Conservation (phyloP, 2,113 vertebrate genomes). For the Acanthochromis polyacanthus region DNA sequence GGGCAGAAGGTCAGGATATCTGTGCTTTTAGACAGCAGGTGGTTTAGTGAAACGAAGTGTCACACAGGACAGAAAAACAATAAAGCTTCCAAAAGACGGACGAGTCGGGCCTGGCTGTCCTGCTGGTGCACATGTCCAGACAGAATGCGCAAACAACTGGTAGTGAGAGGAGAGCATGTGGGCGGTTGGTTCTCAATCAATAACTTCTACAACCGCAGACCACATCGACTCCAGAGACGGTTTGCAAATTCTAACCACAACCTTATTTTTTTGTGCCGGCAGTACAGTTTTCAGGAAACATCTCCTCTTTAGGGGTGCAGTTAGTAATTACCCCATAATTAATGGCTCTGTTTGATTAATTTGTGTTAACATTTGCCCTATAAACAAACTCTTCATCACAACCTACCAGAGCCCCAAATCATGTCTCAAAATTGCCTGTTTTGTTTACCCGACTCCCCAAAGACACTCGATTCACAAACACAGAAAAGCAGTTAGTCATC, state of each 20-base stretch:
- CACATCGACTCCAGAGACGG: too few species aligned
- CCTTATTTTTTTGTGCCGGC: background rate
- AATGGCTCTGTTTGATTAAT: background rate
- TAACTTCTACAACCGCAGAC: background rate
- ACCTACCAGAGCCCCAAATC: background rate
- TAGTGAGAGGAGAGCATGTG: slow-evolving; percentile 6
- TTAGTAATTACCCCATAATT: background rate
- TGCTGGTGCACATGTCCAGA: slow-evolving; percentile 76
- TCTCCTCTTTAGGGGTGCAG: background rate
- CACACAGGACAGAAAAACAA: slow-evolving; percentile 2
- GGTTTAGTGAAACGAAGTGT: background rate
- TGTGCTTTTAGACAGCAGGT: slow-evolving; percentile 24
- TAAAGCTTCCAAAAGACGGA: slow-evolving; percentile 1
- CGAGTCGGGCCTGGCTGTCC: slow-evolving; percentile 30
- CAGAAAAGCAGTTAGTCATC: background rate
- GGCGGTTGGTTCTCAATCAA: background rate
- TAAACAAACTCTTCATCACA: background rate
- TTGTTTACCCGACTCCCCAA: too few species aligned
- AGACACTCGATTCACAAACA: too few species aligned
- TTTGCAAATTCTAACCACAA: background rate
- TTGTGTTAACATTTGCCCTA: background rate
- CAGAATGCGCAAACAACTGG: slow-evolving; percentile 68
- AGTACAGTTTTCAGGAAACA: slow-evolving; percentile 1
- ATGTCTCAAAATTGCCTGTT: background rate
- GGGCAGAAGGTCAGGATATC: slow-evolving; percentile 12